phyloP scores from a whole-genome alignment of 2,888 invertebrate species.

The Leucophenga montana region DNA sequence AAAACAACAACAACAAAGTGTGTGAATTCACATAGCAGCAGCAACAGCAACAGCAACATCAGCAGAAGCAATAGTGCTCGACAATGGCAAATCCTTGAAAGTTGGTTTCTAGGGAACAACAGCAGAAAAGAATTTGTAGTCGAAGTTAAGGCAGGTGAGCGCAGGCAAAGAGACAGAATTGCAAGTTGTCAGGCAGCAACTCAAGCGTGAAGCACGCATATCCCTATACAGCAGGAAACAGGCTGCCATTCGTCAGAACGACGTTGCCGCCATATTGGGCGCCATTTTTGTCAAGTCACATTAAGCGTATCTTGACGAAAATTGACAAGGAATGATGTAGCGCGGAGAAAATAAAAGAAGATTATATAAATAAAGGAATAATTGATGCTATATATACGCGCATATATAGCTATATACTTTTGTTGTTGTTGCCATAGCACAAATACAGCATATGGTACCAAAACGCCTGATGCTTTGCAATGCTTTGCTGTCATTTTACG shows the following conservation, averaged over 20 bases:
- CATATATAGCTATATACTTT: not conserved
- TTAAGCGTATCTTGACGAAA: slow-evolving; percentile 66
- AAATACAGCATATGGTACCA: slow-evolving; percentile 47
- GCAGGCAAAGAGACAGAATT: slow-evolving; percentile 49
- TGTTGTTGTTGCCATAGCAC: slow-evolving; percentile 10
- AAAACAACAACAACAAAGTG: slow-evolving; percentile 15
- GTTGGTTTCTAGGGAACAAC: slow-evolving; percentile 9
- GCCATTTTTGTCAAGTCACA: slow-evolving; percentile 71
- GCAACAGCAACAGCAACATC: slow-evolving; percentile 50
- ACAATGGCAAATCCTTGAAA: slow-evolving; percentile 26
- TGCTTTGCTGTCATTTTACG: slow-evolving; percentile 58
- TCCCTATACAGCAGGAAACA: slow-evolving; percentile 6
- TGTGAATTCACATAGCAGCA: slow-evolving; percentile 13
- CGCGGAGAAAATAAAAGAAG: slow-evolving; percentile 48
- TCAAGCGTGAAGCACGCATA: slow-evolving; percentile 46
- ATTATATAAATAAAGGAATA: slow-evolving; percentile 67
- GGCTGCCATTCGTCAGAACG: not conserved
- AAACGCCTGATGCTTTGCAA: slow-evolving; percentile 47
- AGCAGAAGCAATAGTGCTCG: slow-evolving; percentile 57
- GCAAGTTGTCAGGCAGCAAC: slow-evolving; percentile 44
- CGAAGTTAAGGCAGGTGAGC: no score
- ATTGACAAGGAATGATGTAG: slow-evolving; percentile 51
- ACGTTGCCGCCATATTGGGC: slow-evolving; percentile 63
- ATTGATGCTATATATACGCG: slow-evolving; percentile 50
- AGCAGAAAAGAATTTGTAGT: slow-evolving; percentile 1